Conservation (phyloP, 2,797 vertebrate species). For the Artibeus lituratus region DNA sequence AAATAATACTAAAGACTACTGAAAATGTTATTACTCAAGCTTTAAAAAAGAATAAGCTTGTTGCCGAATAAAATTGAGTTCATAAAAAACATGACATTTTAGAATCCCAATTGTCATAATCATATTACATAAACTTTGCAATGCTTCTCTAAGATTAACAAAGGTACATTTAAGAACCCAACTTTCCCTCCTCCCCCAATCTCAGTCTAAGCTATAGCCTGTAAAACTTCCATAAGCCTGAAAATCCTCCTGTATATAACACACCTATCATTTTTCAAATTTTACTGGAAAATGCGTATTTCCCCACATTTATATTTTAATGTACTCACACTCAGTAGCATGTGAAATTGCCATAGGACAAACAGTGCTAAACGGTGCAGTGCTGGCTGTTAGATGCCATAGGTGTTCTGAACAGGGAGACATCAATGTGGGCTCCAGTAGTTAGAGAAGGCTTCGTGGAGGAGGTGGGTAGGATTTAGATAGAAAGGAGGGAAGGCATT, state of each 20-base stretch:
- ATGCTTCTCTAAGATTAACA: slow-evolving; percentile 39
- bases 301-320: slow-evolving; percentile 77
- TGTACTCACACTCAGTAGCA: slow-evolving; percentile 79
- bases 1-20: slow-evolving; percentile 32
- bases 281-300: slow-evolving; percentile 72
- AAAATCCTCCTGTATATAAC: slow-evolving; percentile 55
- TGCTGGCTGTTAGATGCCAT: slow-evolving; percentile 77
- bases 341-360: slow-evolving; percentile 80
- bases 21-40: slow-evolving; percentile 38
- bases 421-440: slow-evolving; percentile 77
- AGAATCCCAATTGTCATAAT: slow-evolving; percentile 30
- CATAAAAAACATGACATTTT: slow-evolving; percentile 35
- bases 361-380: slow-evolving; percentile 78
- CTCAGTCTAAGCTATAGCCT: slow-evolving; percentile 46
- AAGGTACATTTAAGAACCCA: slow-evolving; percentile 31
- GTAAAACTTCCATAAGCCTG: slow-evolving; percentile 42
- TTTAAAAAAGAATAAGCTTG: not conserved
- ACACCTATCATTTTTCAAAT: slow-evolving; percentile 59
- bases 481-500: slow-evolving; percentile 79
- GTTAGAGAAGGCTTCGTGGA: slow-evolving; percentile 77
- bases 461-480: slow-evolving; percentile 78
- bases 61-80: slow-evolving; percentile 38
- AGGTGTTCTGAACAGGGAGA: slow-evolving; percentile 79
- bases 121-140: slow-evolving; percentile 40
- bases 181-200: slow-evolving; percentile 58